Conservation (phyloP, 2,797 vertebrate species). For the Dryobates pubescens region DNA sequence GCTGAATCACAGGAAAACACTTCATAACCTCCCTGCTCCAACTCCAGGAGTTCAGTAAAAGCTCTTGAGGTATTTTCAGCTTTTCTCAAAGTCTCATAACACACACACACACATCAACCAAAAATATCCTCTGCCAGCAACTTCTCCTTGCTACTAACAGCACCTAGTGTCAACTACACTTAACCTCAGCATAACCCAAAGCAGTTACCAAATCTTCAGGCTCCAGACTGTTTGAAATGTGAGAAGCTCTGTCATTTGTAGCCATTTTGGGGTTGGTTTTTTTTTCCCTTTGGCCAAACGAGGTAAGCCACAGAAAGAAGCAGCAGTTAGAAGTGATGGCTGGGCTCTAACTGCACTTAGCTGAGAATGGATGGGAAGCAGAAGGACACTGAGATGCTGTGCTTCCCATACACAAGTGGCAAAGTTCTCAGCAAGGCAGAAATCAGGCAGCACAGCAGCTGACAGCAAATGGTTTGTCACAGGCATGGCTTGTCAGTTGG, state of each 20-base stretch:
- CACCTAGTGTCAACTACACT: background rate
- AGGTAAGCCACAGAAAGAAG: background rate
- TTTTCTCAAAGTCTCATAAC: background rate
- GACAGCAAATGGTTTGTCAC: background rate
- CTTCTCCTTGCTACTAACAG: background rate
- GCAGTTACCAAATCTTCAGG: background rate
- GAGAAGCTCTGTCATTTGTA: background rate
- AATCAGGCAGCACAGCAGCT: background rate
- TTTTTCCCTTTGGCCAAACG: background rate
- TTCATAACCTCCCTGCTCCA: background rate
- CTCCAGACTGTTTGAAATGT: background rate
- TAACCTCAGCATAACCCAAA: background rate
- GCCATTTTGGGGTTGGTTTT: background rate
- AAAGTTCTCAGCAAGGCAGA: background rate
- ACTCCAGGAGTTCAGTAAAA: background rate
- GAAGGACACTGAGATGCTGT: background rate
- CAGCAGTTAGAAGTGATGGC: background rate
- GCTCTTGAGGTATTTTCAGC: background rate
- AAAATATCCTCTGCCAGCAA: background rate
- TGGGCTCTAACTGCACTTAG: background rate
- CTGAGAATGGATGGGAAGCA: background rate
- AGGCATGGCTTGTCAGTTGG: background rate
- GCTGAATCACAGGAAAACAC: background rate
- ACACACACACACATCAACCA: background rate
- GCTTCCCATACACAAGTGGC: background rate